These are phyloP conservation scores for Drosophila subpulchrella DNA, from an alignment of 1,140 invertebrate species.

Conservation along the genomic window DNA sequence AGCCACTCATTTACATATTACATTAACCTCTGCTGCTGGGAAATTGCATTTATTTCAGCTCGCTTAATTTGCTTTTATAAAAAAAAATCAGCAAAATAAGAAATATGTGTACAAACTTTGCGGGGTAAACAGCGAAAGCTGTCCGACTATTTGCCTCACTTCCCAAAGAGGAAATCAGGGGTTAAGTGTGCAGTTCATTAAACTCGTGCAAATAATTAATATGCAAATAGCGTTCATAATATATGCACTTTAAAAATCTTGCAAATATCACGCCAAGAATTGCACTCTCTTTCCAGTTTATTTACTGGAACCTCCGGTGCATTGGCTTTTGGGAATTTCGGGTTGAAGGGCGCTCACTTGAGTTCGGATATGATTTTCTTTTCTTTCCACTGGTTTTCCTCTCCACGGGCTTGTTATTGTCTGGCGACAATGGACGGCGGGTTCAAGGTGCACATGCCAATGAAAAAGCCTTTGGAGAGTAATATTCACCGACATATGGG, in stretches of 20 bases:
- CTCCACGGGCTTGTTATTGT: conserved; percentile 52
- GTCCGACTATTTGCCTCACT: conserved; percentile 17
- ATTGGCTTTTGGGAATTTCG: conserved; percentile 58
- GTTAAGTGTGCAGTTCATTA: conserved; percentile 62
- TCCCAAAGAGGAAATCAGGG: background rate
- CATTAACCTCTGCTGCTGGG: conserved; percentile 49
- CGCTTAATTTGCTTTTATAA: conserved; percentile 10
- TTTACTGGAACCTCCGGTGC: conserved; percentile 40
- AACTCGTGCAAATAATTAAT: conserved; percentile 72
- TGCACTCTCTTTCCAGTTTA: conserved; percentile 21
- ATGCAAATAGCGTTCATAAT: conserved; percentile 61
- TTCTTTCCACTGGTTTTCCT: conserved; percentile 45
- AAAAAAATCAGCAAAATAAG: background rate
- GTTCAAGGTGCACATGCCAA: conserved; percentile 45
- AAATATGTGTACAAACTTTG: background rate
- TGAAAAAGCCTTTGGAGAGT: conserved; percentile 22
- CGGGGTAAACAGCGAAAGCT: conserved; percentile 16
- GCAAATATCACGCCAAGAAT: conserved; percentile 43
- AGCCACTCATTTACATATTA: conserved; percentile 58
- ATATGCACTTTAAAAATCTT: conserved; percentile 46
- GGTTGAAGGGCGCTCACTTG: conserved; percentile 63
- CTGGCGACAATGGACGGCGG: conserved; percentile 46
- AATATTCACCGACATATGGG: conserved; percentile 11
- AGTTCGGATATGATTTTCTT: conserved; percentile 45
- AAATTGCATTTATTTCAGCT: conserved; percentile 51